Base-by-base conservation (phyloP, 2,797 vertebrate genomes). In the Eidolon dupreanum region DNA sequence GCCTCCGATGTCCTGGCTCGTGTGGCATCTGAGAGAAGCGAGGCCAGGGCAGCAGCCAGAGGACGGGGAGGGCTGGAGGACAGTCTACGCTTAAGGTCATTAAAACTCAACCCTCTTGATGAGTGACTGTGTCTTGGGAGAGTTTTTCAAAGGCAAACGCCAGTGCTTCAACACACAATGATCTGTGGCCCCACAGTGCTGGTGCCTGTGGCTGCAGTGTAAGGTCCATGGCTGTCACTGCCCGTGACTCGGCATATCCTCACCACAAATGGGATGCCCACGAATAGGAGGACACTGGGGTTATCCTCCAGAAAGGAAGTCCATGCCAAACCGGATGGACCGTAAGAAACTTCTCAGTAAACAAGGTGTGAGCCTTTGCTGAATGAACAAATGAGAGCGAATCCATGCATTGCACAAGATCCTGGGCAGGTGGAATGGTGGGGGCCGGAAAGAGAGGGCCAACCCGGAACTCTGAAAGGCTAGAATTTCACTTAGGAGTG, bases 1-100 rank as follows among this genome's bases (percentile, higher is more conserved):
- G 74, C 82, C 66, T 43, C 59, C 11, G 70, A 61, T 12, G 74
- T 53, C 59, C 17, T 3, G 41, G 28, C 20, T 41, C 9, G 6
- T 0, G 0, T 43, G 78, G 55, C 0, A 0, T 63, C 51, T 1
- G 11, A 63, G 26, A 53, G 36, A 22, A 8, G 5, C 0, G 5
- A 59, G 66, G 41, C 63, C 0, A 0, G 65, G n/a, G 78, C 13
- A 77, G 66, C 1, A 31, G 84, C 33, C 55, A 4, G 55, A 22
- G 0, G 4, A 33, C 15, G 8, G 41, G 26, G 36, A 16, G n/a
- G 83, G 71, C 46, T 6, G 38, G 15, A 43, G 61, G 57, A 16
- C 71, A 75, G 19, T 59, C 3, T 41, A 12, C 31, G 28, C 41
- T 61, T 38, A 4, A 24, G 77, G 68, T 26, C 4, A n/a, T 41